Conservation (phyloP, 2,113 vertebrate species). For the Alligator mississippiensis region DNA sequence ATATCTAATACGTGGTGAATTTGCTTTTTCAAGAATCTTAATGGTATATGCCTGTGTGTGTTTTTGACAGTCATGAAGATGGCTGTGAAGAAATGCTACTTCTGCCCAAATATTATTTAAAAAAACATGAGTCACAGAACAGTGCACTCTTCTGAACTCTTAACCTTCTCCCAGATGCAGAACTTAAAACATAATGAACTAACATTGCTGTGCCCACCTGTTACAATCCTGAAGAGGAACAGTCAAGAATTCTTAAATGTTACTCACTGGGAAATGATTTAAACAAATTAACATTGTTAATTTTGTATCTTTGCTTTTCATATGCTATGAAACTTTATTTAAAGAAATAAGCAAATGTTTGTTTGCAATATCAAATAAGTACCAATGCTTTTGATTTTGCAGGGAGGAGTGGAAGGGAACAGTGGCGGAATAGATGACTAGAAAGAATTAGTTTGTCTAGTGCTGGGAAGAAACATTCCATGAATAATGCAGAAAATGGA, state of each 20-base stretch:
- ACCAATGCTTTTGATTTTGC: neutral
- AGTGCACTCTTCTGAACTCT: neutral
- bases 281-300: neutral
- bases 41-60: neutral
- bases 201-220: neutral
- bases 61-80: neutral
- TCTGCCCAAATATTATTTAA: neutral
- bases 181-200: neutral
- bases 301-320: fast-evolving
- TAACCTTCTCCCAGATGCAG: neutral
- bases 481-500: slow-evolving; percentile 54
- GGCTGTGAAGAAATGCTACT: neutral
- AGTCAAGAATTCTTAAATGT: neutral
- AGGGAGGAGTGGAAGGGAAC: neutral
- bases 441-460: slow-evolving; percentile 16
- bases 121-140: neutral
- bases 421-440: neutral
- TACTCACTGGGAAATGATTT: neutral
- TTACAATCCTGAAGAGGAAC: neutral
- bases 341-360: neutral
- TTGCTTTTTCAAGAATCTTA: fast-evolving
- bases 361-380: neutral
- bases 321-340: neutral
- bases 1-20: neutral
- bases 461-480: slow-evolving; percentile 38